Evolutionary conservation across 2,888 invertebrate genomes (phyloP).

Genomic region (Pteria penguin): DNA sequence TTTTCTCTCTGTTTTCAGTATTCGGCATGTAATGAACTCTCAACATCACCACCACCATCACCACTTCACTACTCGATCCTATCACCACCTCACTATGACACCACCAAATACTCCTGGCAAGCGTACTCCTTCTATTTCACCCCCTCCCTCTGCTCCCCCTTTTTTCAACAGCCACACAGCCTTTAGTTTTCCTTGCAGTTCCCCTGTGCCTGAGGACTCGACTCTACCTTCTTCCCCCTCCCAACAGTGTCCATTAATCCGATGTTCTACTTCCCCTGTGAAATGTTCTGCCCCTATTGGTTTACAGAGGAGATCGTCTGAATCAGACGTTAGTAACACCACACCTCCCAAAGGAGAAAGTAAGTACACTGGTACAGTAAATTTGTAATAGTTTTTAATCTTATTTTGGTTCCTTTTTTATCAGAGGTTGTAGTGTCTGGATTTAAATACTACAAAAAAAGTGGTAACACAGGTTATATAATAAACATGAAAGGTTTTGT

Average conservation of each 20-base stretch:
- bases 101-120: constrained; percentile 31
- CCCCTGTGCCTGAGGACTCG: constrained; percentile 75
- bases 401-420: too few relatives aligned
- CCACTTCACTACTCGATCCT: constrained; percentile 27
- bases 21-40: constrained; percentile 42
- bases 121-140: constrained; percentile 34
- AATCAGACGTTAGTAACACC: constrained; percentile 95
- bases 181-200: constrained; percentile 76
- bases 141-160: constrained; percentile 59
- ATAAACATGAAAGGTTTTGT: too few relatives aligned
- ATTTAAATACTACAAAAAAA: too few relatives aligned
- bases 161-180: constrained; percentile 56
- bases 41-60: constrained; percentile 31
- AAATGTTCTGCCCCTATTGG: constrained; percentile 83
- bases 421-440: background rate
- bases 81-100: constrained; percentile 34
- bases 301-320: constrained; percentile 88
- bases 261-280: constrained; percentile 80
- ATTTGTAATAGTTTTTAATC: background rate
- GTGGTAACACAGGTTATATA: too few relatives aligned
- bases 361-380: constrained; percentile 64
- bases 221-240: constrained; percentile 62
- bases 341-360: constrained; percentile 92
- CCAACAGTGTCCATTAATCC: constrained; percentile 67
- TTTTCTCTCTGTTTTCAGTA: too few relatives aligned